Evolutionary conservation across 2,797 vertebrate species (phyloP).

Genomic region (Microctenopoma steveboyesi): DNA sequence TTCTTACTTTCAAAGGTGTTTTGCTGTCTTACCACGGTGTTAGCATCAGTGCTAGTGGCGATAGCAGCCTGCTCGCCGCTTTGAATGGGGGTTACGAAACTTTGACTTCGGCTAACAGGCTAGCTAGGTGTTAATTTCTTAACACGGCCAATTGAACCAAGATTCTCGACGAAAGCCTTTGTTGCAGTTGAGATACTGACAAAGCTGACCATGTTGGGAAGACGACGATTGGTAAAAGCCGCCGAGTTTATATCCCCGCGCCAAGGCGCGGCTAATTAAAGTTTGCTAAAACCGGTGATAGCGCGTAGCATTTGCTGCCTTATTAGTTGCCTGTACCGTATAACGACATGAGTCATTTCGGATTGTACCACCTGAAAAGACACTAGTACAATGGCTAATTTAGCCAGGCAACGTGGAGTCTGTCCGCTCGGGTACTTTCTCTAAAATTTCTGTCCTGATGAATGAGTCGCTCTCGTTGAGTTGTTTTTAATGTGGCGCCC

Average conservation of each 20-base stretch:
- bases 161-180: not conserved
- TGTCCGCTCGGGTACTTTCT: not conserved
- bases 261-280: constrained; percentile 60
- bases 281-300: constrained; percentile 63
- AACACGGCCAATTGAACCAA: not conserved
- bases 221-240: not conserved
- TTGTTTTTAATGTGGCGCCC: constrained; percentile 24
- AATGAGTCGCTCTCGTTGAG: not conserved
- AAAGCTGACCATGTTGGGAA: fast-evolving
- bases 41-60: constrained; percentile 57
- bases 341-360: not conserved
- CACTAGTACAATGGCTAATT: fast-evolving
- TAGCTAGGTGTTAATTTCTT: constrained; percentile 1
- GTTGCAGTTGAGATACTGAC: too few species aligned
- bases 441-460: not conserved
- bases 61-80: constrained; percentile 51
- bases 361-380: not conserved
- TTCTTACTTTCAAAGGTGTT: not conserved
- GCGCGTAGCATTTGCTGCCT: not conserved
- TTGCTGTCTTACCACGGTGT: constrained; percentile 27
- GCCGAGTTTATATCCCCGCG: constrained; percentile 23
- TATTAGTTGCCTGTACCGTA: constrained; percentile 16
- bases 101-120: constrained; percentile 62
- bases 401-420: fast-evolving
- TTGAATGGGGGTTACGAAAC: constrained; percentile 78